Base-by-base conservation (phyloP, 2,113 vertebrate species). In the Haemorhous mexicanus region DNA sequence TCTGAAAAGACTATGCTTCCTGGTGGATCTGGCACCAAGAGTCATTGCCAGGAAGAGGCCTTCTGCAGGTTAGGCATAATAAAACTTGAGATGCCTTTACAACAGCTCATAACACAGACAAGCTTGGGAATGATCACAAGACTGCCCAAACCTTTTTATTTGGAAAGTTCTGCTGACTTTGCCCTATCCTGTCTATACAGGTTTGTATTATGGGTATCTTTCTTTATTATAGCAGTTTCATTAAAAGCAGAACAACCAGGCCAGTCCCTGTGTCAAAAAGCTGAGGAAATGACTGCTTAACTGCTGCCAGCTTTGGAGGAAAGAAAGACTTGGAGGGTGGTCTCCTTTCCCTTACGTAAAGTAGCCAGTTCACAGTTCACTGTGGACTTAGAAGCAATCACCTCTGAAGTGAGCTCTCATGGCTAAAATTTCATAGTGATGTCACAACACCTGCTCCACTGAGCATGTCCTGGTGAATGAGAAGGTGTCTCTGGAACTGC, bases 1-100 rank as follows among this genome's bases (percentile, higher is more conserved):
- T 91, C 69, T 95, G 69, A 97, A 96, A 95, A 92, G 66, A 50
- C 68, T 79, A 27, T 22, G 58, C 74, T 94, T 96, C 74, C 87
- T 93, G 63, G 85, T 85, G 52, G 76, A 87, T 84, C 55, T 84
- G 84, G 74, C 89, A 89, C 62, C 59, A 84, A 63, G 16, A 88
- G 46, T 52, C 76, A 83, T 9, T 94, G 72, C 59, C 77, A 91
- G 93, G 88, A 96, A 95, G 89, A 94, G 73, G 88, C 89, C 79
- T 96, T 89, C 79, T 85, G 63, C 86, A 95, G 84, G 39, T 81
- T 86, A 84, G 79, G 78, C 62, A 70, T 52, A 89, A 84, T 61
- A 70, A 90, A 89, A 85, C 24, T 69, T 3, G 2, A 89, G 77
- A 93, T 92, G 64, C 74, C 76, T 93, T 92, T 88, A 68, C 55